Percentiles rank a stretch among this genome's conserved stretches.
These are phyloP conservation scores for Plodia interpunctella DNA, from an alignment of 1,140 invertebrate genomes.

Conservation along the genomic window DNA sequence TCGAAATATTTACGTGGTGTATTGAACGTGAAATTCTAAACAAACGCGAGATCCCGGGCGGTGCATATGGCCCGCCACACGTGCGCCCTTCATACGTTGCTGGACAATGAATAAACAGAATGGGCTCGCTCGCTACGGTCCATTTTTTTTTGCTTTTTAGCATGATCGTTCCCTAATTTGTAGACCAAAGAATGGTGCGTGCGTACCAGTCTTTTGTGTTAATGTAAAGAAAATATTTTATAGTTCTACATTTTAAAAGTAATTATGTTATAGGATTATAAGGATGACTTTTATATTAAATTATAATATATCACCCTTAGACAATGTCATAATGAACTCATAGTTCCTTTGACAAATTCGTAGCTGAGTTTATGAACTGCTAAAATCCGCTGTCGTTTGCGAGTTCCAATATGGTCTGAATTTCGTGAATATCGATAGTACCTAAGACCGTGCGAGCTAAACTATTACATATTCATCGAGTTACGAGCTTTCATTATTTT, in stretches of 20 bases:
- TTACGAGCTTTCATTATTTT: constrained; percentile 44
- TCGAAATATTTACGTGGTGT: constrained; percentile 74
- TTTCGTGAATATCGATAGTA: background rate
- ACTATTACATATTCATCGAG: constrained; percentile 47
- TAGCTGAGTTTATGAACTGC: too few relatives aligned
- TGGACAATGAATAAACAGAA: constrained; percentile 54
- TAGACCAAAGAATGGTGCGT: background rate
- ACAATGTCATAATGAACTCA: too few relatives aligned
- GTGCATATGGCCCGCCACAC: constrained; percentile 59
- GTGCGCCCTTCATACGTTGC: constrained; percentile 54
- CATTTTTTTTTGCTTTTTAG: constrained; percentile 24
- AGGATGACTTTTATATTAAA: too few relatives aligned
- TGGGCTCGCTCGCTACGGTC: constrained; percentile 32
- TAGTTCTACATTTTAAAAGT: too few relatives aligned
- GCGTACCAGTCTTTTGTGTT: background rate
- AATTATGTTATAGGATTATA: too few relatives aligned
- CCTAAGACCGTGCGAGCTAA: constrained; percentile 28
- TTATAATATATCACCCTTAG: too few relatives aligned
- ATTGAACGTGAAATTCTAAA: constrained; percentile 72
- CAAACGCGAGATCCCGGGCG: constrained; percentile 44
- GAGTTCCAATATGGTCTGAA: background rate
- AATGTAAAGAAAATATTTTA: background rate
- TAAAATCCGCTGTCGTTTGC: too few relatives aligned
- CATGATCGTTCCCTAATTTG: background rate
- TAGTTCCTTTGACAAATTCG: too few relatives aligned